Base-by-base conservation (phyloP, 1,140 invertebrate species). In the Campoletis sonorensis region DNA sequence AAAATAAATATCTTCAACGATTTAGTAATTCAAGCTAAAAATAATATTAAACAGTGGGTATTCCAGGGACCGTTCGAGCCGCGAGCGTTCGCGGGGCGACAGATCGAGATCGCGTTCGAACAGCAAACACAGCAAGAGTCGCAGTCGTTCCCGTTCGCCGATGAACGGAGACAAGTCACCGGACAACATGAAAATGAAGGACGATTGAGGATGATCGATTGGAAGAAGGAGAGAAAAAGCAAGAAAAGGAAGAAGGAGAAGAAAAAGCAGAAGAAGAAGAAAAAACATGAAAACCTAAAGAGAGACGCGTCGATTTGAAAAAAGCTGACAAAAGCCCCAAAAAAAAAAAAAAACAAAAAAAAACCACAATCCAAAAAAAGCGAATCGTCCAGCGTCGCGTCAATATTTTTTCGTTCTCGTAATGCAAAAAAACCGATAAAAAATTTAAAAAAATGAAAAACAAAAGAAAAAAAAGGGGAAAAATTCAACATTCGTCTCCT, bases 101-200 rank as follows among this genome's bases (percentile, higher is more conserved):
- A 86, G 91, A 87, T 92, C 91, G 11, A 88, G 92, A 85, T 93
- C 92, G 15, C 88, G 91, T 10, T 92, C 92, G 11, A 88, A 87
- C 21, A 93, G 93, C 81, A 93, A 93, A 90, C 92, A 93, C 82
- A 93, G 93, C 82, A 93, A 93, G 82, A 93, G 93, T 81, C 93
- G 91, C 64, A 92, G 92, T 81, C 93, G 91, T 40, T 93, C 92
- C 33, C 92, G 90, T 77, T 90, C 91, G 0, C 93, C 93, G 23
- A 93, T 93, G 89, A 93, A 94, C 81, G 93, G 93, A 21, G 92
- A 93, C 79, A 92, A 92, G 84, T 93, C 92, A 15, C 93, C 92
- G n/a, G 91, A 92, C 79, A 91, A 92, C 79, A 91, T 85, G 58
- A 90, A 90, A 61, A 87, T 88, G 30, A 90, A 90, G 81, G 89